Evolutionary conservation across 1,140 invertebrate species (phyloP).

Genomic region (Drosophila auraria): DNA sequence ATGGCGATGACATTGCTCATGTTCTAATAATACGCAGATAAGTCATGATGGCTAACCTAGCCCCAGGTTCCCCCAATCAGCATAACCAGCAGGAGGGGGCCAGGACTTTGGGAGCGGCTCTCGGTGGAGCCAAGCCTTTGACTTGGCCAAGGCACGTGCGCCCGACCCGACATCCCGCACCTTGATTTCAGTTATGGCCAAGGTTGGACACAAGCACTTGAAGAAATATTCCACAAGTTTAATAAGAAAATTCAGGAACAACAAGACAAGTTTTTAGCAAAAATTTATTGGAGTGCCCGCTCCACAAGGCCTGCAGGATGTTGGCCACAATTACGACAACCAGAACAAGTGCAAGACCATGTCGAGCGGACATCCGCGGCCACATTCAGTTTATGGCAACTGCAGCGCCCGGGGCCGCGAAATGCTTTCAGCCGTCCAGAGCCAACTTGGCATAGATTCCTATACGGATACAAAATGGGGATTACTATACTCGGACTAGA

Average conservation of each 20-base stretch:
- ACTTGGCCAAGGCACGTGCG: conserved; percentile 53
- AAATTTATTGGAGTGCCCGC: conserved; percentile 20
- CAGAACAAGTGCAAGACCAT: conserved; percentile 40
- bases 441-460: conserved; percentile 44
- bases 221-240: conserved; percentile 3
- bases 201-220: conserved; percentile 33
- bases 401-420: conserved; percentile 28
- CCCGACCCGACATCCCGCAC: conserved; percentile 30
- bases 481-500: conserved; percentile 36
- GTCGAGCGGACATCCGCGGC: conserved; percentile 48
- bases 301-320: conserved; percentile 28
- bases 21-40: conserved; percentile 63
- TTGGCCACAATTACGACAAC: conserved; percentile 4
- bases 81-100: conserved; percentile 22
- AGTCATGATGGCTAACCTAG: conserved; percentile 28
- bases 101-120: conserved; percentile 65
- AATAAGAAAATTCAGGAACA: not conserved
- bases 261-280: not conserved
- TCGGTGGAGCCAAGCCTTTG: conserved; percentile 66
- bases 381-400: conserved; percentile 38
- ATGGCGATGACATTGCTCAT: conserved; percentile 64
- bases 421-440: conserved; percentile 21
- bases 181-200: conserved; percentile 42
- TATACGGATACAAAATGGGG: conserved; percentile 10
- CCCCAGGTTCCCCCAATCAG: conserved; percentile 28